Base-by-base conservation (phyloP, 2,888 invertebrate species). In the Ceriagrion tenellum region DNA sequence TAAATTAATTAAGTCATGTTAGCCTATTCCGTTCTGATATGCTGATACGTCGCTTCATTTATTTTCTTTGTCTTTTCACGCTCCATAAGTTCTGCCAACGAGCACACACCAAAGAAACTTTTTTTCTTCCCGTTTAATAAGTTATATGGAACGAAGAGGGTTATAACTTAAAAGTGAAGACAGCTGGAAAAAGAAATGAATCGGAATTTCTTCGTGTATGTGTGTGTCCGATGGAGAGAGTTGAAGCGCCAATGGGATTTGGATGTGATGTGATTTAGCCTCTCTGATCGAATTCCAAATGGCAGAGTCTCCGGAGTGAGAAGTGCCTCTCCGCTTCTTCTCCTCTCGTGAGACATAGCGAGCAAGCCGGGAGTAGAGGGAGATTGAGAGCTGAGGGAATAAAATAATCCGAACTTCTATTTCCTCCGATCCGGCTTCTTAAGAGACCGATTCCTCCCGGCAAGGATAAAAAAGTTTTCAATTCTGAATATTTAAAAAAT, bases 201-300 rank as follows among this genome's bases (percentile, higher is more conserved):
- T 12, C 81, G 13, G 35, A 26, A 26, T 69, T 23, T 69, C 69
- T 10, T 12, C 69, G 81, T 0, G 35, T 81, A 35, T 81, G 81
- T 81, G 81, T 81, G 13, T 16, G 81, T 81, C 81, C 81, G 30
- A 30, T 81, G 55, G 55, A 47, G 55, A 35, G 91, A 63, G 91
- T 69, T 91, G 63, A 91, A 63, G 59, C 40, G 91, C 91, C 91
- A 35, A 74, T 93, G 93, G 93, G 93, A 93, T 93, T 93, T 74
- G 93, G 93, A 93, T 93, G 30, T 93, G 93, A 69, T 56, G 93
- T 93, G 93, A 63, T 93, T 93, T 93, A 69, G 93, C 69, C 55
- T n/a, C 93, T 74, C 8, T 93, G 63, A 93, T 93, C 93, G 93
- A 93, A 93, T 93, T 93, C 93, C 63, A 74, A 93, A 47, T 69